Evolutionary conservation across 2,797 vertebrate genomes (phyloP), one percentile per base, ranked within the genome.

Genomic region (Sylvia borin): DNA sequence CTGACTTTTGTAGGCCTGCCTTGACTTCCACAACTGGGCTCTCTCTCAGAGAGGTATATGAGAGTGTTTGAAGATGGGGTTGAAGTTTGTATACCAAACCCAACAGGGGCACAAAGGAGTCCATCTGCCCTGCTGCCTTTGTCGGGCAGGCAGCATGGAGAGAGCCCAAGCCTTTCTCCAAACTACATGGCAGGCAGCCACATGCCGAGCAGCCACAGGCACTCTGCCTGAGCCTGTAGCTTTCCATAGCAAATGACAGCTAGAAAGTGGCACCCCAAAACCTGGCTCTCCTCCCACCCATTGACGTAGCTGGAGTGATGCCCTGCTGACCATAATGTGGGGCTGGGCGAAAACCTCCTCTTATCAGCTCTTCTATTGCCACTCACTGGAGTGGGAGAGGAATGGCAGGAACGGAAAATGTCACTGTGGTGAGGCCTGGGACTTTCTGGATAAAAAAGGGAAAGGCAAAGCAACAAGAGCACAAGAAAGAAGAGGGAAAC

Each of bases 71-170:
- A 77, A 57, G 24, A 16, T 0, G 3, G 24, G 10, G 32, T 74
- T 64, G 20, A 32, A 50, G 7, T 24, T 50, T 29, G 3, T 13
- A 8, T 5, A 5, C 11, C 13, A 43, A 61, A 25, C 17, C 22
- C 22, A 7, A 0, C 11, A 16, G 16, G 29, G 21, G 5, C 62
- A 81, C 3, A 1, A 7, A 77, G 7, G 19, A 68, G 36, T 42
- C 36, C 11, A 5, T 24, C 25, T 55, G 45, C 55, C 72, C 72
- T 3, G 1, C 71, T 53, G 58, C 19, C 43, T 54, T 15, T n/a
- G 14, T 7, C 7, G 22, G 57, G 32, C 60, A 85, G 31, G 48
- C 48, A 58, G 47, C 47, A 20, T 1, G 40, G 22, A 61, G 40
- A 36, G 32, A 74, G 16, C 14, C 7, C 13, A 7, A 50, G 17